Evolutionary conservation across 1,140 invertebrate genomes (phyloP).

Genomic region (Meloidogyne chitwoodi): DNA sequence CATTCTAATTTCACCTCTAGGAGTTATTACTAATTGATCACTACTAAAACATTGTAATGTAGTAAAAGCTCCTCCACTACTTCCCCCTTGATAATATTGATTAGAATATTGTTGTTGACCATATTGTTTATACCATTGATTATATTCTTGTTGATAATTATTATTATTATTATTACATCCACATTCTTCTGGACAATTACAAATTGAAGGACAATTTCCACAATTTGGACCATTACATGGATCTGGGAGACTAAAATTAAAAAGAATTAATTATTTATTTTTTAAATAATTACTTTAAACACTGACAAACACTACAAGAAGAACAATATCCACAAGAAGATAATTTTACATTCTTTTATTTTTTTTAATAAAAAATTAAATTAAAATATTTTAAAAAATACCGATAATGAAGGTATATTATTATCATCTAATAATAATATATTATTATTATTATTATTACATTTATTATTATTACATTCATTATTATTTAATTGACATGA

Average conservation of each 20-base stretch:
- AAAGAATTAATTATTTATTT: no score
- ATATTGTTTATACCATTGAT: background rate
- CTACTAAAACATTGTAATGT: slow-evolving; percentile 42
- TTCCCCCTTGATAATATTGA: background rate
- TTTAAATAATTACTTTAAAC: slow-evolving; percentile 6
- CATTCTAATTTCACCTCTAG: slow-evolving; percentile 37
- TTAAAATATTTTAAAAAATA: background rate
- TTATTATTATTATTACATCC: background rate
- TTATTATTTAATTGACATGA: no score
- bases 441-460: no score
- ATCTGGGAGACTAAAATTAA: background rate
- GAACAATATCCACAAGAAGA: slow-evolving; percentile 7
- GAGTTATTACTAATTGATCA: slow-evolving; percentile 38
- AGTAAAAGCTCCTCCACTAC: slow-evolving; percentile 3
- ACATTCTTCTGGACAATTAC: slow-evolving; percentile 10
- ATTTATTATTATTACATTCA: no score
- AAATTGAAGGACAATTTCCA: slow-evolving; percentile 7
- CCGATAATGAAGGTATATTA: background rate
- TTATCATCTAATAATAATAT: background rate
- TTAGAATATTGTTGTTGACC: background rate
- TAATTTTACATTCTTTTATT: background rate
- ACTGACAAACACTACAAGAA: slow-evolving; percentile 9
- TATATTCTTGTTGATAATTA: background rate
- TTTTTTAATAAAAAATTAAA: background rate
- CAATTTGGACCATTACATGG: slow-evolving; percentile 6